Percentiles rank a stretch among this genome's conserved stretches.
phyloP scores from a whole-genome alignment of 2,888 invertebrate species.

The Acanthosepion esculentum region DNA sequence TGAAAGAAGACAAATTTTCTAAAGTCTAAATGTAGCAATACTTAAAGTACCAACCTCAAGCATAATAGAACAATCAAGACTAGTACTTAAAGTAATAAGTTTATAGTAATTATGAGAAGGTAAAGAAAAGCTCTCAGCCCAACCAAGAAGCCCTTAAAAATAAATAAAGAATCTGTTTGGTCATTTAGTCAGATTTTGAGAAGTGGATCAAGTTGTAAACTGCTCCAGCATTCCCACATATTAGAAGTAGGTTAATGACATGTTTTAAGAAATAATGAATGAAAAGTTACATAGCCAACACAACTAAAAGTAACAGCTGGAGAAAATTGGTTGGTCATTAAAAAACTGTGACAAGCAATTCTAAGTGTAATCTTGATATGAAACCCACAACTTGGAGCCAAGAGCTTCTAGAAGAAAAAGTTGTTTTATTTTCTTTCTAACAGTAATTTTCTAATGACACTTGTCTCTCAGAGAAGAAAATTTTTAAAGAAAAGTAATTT shows the following conservation, averaged over 20 bases:
- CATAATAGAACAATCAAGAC: background rate
- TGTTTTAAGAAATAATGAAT: background rate
- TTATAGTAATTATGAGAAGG: background rate
- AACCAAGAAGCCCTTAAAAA: too few relatives aligned
- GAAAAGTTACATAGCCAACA: background rate
- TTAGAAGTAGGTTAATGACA: background rate
- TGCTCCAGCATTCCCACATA: background rate
- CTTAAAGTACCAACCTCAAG: background rate
- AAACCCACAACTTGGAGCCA: too few relatives aligned
- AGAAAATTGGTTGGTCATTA: background rate
- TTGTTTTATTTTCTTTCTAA: too few relatives aligned
- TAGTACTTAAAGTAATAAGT: background rate
- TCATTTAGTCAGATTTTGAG: too few relatives aligned
- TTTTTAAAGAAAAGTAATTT: too few relatives aligned
- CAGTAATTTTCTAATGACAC: too few relatives aligned
- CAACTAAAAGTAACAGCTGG: background rate
- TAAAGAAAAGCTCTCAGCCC: too few relatives aligned
- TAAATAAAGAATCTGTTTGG: too few relatives aligned
- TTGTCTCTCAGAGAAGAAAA: too few relatives aligned
- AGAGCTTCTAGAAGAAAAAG: too few relatives aligned
- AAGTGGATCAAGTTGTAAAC: too few relatives aligned
- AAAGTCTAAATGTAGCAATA: background rate
- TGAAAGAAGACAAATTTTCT: background rate
- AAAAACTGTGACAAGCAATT: background rate
- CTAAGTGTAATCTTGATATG: too few relatives aligned